Evolutionary conservation across 1,140 invertebrate genomes (phyloP).

Genomic region (Wasmannia auropunctata): DNA sequence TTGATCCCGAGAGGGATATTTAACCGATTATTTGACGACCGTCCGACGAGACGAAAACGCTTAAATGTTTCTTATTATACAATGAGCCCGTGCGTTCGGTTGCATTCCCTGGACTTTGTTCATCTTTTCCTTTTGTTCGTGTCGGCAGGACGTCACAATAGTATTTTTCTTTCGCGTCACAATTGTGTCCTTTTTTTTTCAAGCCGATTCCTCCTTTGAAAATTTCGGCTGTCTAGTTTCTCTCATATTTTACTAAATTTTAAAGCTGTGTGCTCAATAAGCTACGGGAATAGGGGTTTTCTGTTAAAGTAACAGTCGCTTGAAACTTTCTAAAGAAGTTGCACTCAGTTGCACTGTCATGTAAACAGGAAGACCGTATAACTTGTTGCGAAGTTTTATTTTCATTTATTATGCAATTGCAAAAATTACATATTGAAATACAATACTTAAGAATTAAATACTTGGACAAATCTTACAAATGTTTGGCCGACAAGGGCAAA

Average conservation of each 20-base stretch:
- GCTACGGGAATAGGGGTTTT: neutral
- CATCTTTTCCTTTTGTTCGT: neutral
- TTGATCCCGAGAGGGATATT: neutral
- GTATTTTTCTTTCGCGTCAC: neutral
- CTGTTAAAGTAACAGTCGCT: neutral
- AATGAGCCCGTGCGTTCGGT: constrained; percentile 8
- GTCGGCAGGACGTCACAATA: neutral
- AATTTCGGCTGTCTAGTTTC: neutral
- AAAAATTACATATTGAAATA: too few relatives aligned
- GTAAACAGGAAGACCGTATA: neutral
- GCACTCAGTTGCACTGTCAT: too few relatives aligned
- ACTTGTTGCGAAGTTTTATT: neutral
- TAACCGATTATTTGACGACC: neutral
- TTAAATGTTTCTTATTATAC: constrained; percentile 7
- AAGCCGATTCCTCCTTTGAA: neutral
- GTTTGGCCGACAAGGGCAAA: neutral
- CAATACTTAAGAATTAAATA: too few relatives aligned
- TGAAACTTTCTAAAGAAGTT: neutral
- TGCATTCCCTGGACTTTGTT: neutral
- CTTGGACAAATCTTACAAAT: neutral
- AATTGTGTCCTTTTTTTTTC: too few relatives aligned
- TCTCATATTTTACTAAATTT: neutral
- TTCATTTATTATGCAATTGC: neutral
- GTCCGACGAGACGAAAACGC: neutral
- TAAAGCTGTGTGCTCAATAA: neutral